These are phyloP conservation scores for Sinotaia quadrata DNA, from an alignment of 2,888 invertebrate genomes.

Conservation along the genomic window DNA sequence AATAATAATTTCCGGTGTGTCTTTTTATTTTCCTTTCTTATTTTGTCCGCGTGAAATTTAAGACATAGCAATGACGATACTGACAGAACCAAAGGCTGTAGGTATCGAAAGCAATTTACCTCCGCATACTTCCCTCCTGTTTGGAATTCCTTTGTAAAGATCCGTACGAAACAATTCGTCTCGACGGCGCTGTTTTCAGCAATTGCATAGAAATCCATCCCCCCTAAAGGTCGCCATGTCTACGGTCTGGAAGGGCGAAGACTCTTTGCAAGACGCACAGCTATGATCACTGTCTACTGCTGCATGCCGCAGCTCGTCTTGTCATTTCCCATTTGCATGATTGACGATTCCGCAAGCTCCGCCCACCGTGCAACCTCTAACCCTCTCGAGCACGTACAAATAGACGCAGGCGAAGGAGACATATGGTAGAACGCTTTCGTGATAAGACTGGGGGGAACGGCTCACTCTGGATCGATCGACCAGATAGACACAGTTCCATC, in stretches of 20 bases:
- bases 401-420: neutral
- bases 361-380: slow-evolving; percentile 36
- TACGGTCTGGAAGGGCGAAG: neutral
- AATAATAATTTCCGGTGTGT: too few relatives aligned
- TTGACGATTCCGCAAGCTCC: slow-evolving; percentile 40
- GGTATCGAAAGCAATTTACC: neutral
- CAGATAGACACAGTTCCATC: slow-evolving; percentile 13
- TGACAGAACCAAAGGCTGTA: neutral
- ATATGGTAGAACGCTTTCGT: slow-evolving; percentile 24
- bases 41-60: too few relatives aligned
- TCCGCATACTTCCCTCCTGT: neutral
- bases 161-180: slow-evolving; percentile 21
- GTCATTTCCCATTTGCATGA: slow-evolving; percentile 27
- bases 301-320: neutral
- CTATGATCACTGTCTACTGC: neutral
- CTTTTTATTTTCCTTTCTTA: too few relatives aligned
- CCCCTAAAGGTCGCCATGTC: too few relatives aligned
- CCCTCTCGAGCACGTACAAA: slow-evolving; percentile 20
- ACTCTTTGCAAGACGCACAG: neutral
- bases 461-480: slow-evolving; percentile 10
- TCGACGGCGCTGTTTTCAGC: neutral
- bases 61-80: too few relatives aligned
- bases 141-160: slow-evolving; percentile 21
- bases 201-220: too few relatives aligned
- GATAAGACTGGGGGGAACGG: slow-evolving; percentile 14